Percentiles rank a stretch among this genome's conserved stretches.
phyloP scores from a whole-genome alignment of 2,113 vertebrate genomes.

The Mobula hypostoma region DNA sequence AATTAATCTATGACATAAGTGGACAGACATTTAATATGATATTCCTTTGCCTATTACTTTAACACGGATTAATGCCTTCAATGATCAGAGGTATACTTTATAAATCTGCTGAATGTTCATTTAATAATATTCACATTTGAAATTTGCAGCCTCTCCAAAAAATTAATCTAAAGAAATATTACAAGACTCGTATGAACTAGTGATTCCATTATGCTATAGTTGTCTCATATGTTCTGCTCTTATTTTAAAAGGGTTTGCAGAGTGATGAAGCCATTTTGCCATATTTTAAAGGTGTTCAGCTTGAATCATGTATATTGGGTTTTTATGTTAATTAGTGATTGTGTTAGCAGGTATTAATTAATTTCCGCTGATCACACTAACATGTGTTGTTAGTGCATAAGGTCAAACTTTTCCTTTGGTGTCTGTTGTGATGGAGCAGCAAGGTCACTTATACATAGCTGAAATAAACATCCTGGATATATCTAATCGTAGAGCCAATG shows the following conservation, averaged over 20 bases:
- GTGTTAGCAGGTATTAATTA: constrained; percentile 1
- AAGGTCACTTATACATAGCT: constrained; percentile 5
- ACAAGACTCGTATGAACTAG: background rate
- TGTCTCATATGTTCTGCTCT: background rate
- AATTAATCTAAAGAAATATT: background rate
- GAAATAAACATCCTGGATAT: background rate
- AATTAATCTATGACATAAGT: background rate
- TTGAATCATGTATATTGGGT: background rate
- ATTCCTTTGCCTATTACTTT: background rate
- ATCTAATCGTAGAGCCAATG: background rate
- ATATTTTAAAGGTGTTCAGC: constrained; percentile 5
- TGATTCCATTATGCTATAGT: background rate
- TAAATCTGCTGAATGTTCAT: constrained; percentile 2
- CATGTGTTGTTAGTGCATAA: background rate
- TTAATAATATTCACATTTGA: background rate
- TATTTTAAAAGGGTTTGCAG: background rate
- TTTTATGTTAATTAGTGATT: background rate
- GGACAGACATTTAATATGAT: background rate
- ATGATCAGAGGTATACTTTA: background rate
- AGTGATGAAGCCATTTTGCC: too few species aligned
- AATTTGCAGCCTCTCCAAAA: background rate
- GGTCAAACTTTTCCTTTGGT: background rate
- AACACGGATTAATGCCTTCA: background rate
- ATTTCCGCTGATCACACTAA: background rate
- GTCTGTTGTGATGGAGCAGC: constrained; percentile 5